These are phyloP conservation scores for Notothenia rossii DNA, from an alignment of 2,113 vertebrate species.

Conservation along the genomic window DNA sequence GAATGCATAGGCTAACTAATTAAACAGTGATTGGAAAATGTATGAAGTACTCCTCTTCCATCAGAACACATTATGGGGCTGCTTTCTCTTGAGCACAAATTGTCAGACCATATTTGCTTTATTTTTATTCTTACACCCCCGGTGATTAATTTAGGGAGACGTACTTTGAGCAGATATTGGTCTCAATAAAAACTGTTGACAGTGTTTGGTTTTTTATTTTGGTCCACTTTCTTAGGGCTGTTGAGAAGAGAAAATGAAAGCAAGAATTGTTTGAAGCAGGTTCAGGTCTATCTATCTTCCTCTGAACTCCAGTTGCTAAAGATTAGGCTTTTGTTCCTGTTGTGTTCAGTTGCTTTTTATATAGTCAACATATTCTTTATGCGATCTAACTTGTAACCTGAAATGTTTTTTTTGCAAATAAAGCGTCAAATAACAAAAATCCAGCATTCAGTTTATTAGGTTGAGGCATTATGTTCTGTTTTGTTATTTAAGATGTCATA, in stretches of 20 bases:
- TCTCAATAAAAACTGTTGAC: background rate
- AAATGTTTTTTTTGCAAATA: slow-evolving; percentile 8
- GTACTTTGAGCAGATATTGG: too few relatives aligned
- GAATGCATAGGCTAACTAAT: background rate
- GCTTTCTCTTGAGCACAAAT: background rate
- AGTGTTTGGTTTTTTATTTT: background rate
- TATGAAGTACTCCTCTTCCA: background rate
- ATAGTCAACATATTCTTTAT: slow-evolving; percentile 5
- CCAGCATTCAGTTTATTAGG: background rate
- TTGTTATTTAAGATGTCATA: background rate
- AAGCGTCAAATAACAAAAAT: background rate
- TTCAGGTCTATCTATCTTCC: slow-evolving; percentile 5
- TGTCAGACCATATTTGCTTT: background rate
- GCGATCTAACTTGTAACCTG: background rate
- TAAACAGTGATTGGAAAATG: background rate
- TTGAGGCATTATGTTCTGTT: background rate
- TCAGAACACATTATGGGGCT: background rate
- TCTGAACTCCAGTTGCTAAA: background rate
- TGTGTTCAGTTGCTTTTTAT: slow-evolving; percentile 11
- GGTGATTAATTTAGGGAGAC: background rate
- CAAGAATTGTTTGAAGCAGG: background rate
- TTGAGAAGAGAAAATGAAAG: slow-evolving; percentile 1
- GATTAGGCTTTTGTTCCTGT: background rate
- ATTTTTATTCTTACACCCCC: too few relatives aligned
- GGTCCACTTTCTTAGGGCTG: slow-evolving; percentile 1